Conservation (phyloP, 2,113 vertebrate genomes). For the Paratilapia polleni region DNA sequence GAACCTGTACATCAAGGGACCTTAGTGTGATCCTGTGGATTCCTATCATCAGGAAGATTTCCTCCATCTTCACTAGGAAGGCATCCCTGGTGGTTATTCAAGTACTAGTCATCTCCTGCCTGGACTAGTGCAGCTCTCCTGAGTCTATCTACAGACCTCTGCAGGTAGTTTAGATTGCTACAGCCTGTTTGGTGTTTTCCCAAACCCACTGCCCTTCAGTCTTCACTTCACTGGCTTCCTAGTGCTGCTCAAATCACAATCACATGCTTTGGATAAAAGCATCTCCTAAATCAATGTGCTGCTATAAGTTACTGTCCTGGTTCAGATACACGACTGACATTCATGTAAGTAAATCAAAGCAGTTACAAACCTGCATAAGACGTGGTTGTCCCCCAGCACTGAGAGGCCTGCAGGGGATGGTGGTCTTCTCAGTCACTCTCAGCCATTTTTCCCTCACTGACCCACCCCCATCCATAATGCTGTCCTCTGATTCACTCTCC, state of each 20-base stretch:
- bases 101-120: background rate
- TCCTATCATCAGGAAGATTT: background rate
- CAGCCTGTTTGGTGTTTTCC: background rate
- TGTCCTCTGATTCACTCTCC: conserved; percentile 82
- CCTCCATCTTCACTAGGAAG: background rate
- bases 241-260: no score
- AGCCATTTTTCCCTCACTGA: conserved; percentile 96
- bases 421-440: conserved; percentile 92
- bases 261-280: background rate
- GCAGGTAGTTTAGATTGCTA: background rate
- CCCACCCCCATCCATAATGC: conserved; percentile 76
- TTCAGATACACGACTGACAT: background rate
- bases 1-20: no score
- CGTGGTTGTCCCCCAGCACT: conserved; percentile 90
- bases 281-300: background rate
- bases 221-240: no score
- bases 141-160: background rate
- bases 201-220: background rate
- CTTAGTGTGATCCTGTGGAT: background rate
- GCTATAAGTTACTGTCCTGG: background rate
- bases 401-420: conserved; percentile 78
- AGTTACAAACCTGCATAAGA: conserved; percentile 86
- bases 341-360: background rate
- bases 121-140: background rate
- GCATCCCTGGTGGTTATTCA: background rate